Conservation (phyloP, 2,888 invertebrate genomes). For the Taenaris catops region DNA sequence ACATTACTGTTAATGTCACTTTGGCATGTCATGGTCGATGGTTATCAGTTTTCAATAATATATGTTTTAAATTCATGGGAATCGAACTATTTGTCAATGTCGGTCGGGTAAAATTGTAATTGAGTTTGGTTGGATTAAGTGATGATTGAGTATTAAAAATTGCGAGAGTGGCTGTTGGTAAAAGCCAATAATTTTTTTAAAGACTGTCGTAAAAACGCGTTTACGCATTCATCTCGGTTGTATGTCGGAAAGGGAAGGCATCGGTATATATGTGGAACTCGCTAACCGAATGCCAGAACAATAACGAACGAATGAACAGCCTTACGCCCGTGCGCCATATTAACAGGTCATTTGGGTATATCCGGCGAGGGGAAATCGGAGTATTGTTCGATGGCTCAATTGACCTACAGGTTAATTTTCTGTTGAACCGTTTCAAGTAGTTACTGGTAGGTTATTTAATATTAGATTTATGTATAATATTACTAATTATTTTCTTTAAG, state of each 20-base stretch:
- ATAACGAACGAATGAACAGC: slow-evolving; percentile 32
- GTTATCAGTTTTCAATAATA: slow-evolving; percentile 52
- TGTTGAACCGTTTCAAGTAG: slow-evolving; percentile 6
- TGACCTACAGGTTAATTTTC: slow-evolving; percentile 29
- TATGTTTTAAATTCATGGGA: slow-evolving; percentile 44
- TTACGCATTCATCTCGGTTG: no score
- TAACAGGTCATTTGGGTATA: slow-evolving; percentile 66
- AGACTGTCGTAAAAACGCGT: no score
- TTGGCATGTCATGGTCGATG: slow-evolving; percentile 68
- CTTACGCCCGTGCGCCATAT: slow-evolving; percentile 39
- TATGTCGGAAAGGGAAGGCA: no score
- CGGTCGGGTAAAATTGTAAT: slow-evolving; percentile 23
- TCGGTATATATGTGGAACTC: no score
- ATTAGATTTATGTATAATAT: not conserved
- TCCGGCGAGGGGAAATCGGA: slow-evolving; percentile 47
- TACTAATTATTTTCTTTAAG: not conserved
- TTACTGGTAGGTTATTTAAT: no score
- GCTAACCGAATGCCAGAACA: not conserved
- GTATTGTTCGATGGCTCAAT: slow-evolving; percentile 23
- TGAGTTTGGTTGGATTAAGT: slow-evolving; percentile 22
- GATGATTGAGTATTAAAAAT: slow-evolving; percentile 2
- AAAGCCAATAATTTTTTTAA: no score
- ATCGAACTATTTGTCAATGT: slow-evolving; percentile 33
- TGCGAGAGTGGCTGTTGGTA: no score
- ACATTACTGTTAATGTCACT: slow-evolving; percentile 72